Evolutionary conservation across 2,888 invertebrate species (phyloP), one percentile per base, ranked within the genome.

Genomic region (Leptopterna dolabrata): DNA sequence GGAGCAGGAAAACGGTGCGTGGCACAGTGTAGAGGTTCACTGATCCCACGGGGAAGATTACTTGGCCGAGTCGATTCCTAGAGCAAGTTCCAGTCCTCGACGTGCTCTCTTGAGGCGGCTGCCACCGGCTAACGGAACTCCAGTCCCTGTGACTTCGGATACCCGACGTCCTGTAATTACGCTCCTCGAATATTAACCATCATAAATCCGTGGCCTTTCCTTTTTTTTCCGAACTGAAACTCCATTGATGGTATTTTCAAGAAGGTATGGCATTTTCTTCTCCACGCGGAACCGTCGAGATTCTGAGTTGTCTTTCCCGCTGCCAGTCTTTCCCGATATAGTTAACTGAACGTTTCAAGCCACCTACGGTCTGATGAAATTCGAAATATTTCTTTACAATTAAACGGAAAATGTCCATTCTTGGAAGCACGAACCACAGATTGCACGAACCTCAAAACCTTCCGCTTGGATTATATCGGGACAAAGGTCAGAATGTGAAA

Each of bases 21-120:
- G 73, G 73, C 73, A 16, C n/a, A n/a, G n/a, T n/a, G n/a, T 73
- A 63, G 73, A 29, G 73, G 73, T 73, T 73, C 71, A 73, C 73
- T 73, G 73, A 73, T 73, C 73, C 73, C 73, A 73, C 36, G n/a
- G 11, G 11, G 36, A 6, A 36, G 63, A 51, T 51, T 51, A 19
- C 63, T n/a, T 51, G 24, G 63, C 7, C 30, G 73, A 13, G 73
- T n/a, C 73, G 73, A 30, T 73, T 73, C 73, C 73, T 73, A 14
- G 78, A 78, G 41, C 78, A 41, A 45, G 45, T 78, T 78, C 78
- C 78, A 78, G 43, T 78, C 78, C 45, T 27, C 43, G 29, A 19
- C 19, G 71, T 55, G 36, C 7, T 36, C 36, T 51, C 71, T 13
- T 71, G 30, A 71, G 30, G 27, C 24, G 73, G 73, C 73, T 13